Evolutionary conservation across 2,888 invertebrate genomes (phyloP), one percentile per base, ranked within the genome.

Genomic region (Herminia tarsipennalis): DNA sequence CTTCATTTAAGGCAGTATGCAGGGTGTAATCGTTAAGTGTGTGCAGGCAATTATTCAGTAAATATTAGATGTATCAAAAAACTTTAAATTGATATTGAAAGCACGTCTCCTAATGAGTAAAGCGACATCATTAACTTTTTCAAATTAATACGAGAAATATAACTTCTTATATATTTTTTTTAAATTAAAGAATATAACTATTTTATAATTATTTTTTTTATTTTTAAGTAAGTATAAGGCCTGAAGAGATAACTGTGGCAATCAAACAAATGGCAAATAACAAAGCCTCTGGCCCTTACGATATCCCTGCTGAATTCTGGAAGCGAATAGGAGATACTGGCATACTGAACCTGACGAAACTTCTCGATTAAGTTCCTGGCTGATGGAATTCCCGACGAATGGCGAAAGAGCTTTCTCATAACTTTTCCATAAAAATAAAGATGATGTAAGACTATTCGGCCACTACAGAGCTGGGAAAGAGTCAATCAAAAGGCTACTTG

Each of bases 401-500:
- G 33, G 33, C 10, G 21, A 21, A 20, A 21, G 12, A 33, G 33
- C 21, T 21, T n/a, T n/a, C n/a, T n/a, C n/a, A n/a, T n/a, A n/a
- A n/a, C n/a, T n/a, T n/a, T 21, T 33, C 21, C 21, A 29, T 22
- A 42, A 42, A 35, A 35, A 35, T 22, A 35, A 34, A 21, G 33
- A 21, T 21, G 33, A 33, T 33, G 27, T 40, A 20, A 27, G 20
- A 14, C 14, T 24, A 6, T 41, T 33, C 21, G 41, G 28, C 2
- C 33, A 44, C 38, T 44, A 44, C 33, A 32, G 37, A 32, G 43
- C 30, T 14, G 27, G 32, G 38, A 37, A 25, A 33, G 25, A 33
- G 33, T 38, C 32, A 28, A 37, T 27, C 29, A 43, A 36, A 17
- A 24, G 30, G 14, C 20, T 20, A 13, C 21, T n/a, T 2, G 1